A percentile compares a stretch with the other conserved stretches of the same genome.
These are phyloP conservation scores for Daubentonia madagascariensis DNA, from an alignment of 2,113 vertebrate species.

Conservation along the genomic window DNA sequence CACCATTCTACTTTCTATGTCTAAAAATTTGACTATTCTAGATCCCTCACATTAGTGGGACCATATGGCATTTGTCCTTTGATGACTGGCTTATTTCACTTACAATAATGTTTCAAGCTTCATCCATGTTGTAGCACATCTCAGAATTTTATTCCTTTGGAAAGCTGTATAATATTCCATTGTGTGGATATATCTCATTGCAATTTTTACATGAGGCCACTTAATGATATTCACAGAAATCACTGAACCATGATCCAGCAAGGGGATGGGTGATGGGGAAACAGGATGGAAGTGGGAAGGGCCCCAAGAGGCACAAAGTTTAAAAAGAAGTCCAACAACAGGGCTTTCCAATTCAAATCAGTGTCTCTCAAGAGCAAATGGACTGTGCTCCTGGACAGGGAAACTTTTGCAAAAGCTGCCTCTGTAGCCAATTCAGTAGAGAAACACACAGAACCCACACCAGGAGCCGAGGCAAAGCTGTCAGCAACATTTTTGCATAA, in stretches of 20 bases:
- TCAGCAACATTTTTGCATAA: background rate
- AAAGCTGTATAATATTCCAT: background rate
- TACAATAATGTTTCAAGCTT: background rate
- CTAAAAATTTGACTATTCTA: background rate
- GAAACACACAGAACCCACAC: background rate
- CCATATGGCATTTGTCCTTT: background rate
- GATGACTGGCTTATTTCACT: background rate
- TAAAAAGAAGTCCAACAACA: background rate
- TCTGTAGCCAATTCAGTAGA: too few relatives aligned
- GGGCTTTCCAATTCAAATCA: background rate
- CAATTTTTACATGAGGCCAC: background rate
- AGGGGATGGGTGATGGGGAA: background rate
- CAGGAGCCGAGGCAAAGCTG: background rate
- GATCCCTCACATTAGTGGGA: background rate
- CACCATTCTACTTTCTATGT: background rate
- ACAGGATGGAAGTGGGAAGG: too few relatives aligned
- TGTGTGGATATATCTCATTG: background rate
- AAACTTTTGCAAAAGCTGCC: background rate
- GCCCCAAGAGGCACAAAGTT: background rate
- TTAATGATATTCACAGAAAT: background rate
- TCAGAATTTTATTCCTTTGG: background rate
- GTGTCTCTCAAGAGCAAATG: background rate
- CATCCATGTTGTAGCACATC: too few relatives aligned
- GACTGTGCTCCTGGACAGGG: background rate
- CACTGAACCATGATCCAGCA: background rate